Conservation (phyloP, 2,113 vertebrate species). For the Octodon degus region DNA sequence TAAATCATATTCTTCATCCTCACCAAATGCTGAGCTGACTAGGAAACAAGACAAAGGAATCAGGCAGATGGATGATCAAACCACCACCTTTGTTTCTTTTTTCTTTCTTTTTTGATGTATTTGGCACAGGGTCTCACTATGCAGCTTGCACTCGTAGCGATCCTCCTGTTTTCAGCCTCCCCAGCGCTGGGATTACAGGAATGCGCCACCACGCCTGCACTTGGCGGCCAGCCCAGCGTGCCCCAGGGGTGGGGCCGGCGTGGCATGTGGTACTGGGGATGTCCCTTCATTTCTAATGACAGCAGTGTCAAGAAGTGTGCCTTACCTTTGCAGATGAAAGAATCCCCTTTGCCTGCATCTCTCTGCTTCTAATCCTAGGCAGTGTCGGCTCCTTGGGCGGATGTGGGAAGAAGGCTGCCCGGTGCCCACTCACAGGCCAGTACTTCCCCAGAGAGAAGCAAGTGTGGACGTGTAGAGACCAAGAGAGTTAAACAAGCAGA, state of each 20-base stretch:
- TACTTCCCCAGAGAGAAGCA: neutral
- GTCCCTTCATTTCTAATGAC: neutral
- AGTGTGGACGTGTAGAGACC: neutral
- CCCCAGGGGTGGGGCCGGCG: too few relatives aligned
- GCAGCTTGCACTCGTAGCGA: too few relatives aligned
- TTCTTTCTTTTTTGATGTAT: too few relatives aligned
- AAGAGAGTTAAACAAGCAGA: neutral
- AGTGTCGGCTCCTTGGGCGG: neutral
- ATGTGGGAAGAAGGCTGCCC: neutral
- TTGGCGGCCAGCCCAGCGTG: too few relatives aligned
- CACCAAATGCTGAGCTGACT: neutral
- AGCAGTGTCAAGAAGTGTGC: neutral
- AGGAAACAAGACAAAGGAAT: constrained; percentile 30
- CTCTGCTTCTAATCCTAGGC: neutral
- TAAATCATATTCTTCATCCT: neutral
- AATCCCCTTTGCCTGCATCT: neutral
- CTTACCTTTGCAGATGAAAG: neutral
- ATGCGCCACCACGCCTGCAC: too few relatives aligned
- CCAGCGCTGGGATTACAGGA: too few relatives aligned
- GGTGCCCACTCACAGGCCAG: neutral
- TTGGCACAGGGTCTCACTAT: too few relatives aligned
- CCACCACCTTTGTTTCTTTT: neutral
- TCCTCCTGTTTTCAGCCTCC: too few relatives aligned
- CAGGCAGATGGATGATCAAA: neutral
- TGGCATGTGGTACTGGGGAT: too few relatives aligned